These are phyloP conservation scores for Trididemnum nubilum DNA, from an alignment of 23 tunicate species.

Conservation along the genomic window DNA sequence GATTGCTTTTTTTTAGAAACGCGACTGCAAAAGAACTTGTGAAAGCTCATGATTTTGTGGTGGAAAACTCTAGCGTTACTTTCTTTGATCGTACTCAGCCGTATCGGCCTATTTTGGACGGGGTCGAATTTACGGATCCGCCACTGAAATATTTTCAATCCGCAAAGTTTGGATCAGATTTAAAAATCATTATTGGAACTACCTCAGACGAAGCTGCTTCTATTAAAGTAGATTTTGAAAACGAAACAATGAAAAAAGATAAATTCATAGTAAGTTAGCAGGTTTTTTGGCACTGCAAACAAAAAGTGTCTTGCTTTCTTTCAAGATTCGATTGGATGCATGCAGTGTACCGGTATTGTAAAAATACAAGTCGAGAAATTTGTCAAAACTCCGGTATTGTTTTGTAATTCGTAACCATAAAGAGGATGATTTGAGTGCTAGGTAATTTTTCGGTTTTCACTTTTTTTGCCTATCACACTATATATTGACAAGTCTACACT, in stretches of 20 bases:
- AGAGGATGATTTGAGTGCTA: too few species aligned
- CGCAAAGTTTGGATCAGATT: neutral
- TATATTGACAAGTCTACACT: too few species aligned
- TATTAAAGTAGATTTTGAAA: neutral
- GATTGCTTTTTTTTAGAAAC: neutral
- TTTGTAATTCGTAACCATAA: too few species aligned
- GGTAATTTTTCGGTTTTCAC: too few species aligned
- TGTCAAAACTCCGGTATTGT: too few species aligned
- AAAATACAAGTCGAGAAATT: too few species aligned
- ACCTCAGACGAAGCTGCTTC: conserved; percentile 1
- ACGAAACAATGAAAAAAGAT: neutral
- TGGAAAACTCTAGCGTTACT: neutral
- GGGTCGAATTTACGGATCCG: neutral
- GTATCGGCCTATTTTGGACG: conserved; percentile 19
- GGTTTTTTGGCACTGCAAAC: too few species aligned
- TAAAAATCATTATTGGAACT: neutral
- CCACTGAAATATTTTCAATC: neutral
- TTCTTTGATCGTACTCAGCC: neutral
- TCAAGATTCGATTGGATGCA: too few species aligned
- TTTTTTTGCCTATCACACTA: too few species aligned
- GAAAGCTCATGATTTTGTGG: neutral
- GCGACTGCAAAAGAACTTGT: neutral
- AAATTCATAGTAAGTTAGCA: neutral
- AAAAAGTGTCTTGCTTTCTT: too few species aligned
- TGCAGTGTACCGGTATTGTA: too few species aligned